Evolutionary conservation across 2,888 invertebrate genomes (phyloP), one percentile per base, ranked within the genome.

Genomic region (Phyto melanocephala): DNA sequence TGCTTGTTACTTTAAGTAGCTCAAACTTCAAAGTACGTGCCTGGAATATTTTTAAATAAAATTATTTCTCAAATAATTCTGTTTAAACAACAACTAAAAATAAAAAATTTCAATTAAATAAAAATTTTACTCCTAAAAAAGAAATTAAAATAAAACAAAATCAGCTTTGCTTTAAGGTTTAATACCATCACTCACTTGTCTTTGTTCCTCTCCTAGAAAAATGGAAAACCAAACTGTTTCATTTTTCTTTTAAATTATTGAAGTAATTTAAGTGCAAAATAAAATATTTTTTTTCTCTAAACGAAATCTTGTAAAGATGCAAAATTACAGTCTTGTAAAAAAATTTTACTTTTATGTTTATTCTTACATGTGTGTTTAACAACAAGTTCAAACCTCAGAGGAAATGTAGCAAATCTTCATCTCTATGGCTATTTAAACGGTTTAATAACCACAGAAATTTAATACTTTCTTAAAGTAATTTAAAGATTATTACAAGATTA

Each of bases 331-430:
- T 28, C 11, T 47, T 60, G 17, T 28, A 4, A 63, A 45, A 33
- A 62, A n/a, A 42, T 40, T 71, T 62, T 24, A n/a, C 28, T 52
- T 56, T 11, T 33, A 35, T 37, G 50, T 52, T n/a, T 42, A n/a
- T 10, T 47, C 20, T 58, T 71, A 15, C 2, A 52, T 17, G 17
- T 33, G 4, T 15, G 13, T 56, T 75, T 20, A 52, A 54, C 33
- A 45, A 35, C 33, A 45, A 35, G 17, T 65, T 52, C 33, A 62
- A 45, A 62, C 24, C 45, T 24, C 33, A 77, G 24, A 77, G 62
- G 54, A 70, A 63, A 70, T 77, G 70, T 62, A 35, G 40, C 42
- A 77, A n/a, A 75, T 58, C 56, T 65, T 22, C 22, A 54, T 8
- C 15, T 17, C 56, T 22, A 40, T 20, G 35, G 77, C 42, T 54